Base-by-base conservation (phyloP, 2,113 vertebrate species). In the Cardinalis cardinalis region DNA sequence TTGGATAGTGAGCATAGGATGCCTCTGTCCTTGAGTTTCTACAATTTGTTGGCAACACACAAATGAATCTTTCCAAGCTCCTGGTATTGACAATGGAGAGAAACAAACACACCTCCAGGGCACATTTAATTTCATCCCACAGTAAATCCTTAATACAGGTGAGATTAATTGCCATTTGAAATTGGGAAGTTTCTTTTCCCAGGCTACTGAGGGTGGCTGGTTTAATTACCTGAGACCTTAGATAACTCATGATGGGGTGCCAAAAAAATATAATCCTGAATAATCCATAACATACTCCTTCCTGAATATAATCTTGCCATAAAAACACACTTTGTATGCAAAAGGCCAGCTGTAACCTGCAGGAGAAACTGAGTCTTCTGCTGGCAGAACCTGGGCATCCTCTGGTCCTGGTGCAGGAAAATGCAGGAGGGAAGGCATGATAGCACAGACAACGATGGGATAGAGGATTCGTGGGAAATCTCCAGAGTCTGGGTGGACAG, bases 391-490 rank as follows among this genome's bases (percentile, higher is more conserved):
- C 34, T 63, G 48, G 9, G 36, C 48, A 69, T 65, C 59, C 23
- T 76, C 63, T 24, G 59, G 4, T 51, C 59, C 41, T 29, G n/a
- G 16, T 76, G 59, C 31, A 66, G 46, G 59, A 38, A 72, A 51
- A 40, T 26, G 59, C 53, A 55, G 19, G 83, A 92, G 26, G 36
- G 43, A 14, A 26, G 20, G 18, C 19, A 17, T 38, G 49, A 34
- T 7, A 43, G 18, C 63, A 78, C 10, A 49, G 38, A 68, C 32
- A 75, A 76, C 15, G 2, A 66, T 23, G 52, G 44, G 36, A 73
- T 13, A 51, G 81, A 84, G 68, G 77, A 90, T 89, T 76, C 9
- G 48, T 94, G 90, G 81, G 93, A 95, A 95, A 90, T 85, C 93
- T 93, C 87, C 32, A 70, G 90, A 72, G 81, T 85, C 46, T 71